Conservation (phyloP, 2,113 vertebrate genomes). For the Platycercus adscitus region DNA sequence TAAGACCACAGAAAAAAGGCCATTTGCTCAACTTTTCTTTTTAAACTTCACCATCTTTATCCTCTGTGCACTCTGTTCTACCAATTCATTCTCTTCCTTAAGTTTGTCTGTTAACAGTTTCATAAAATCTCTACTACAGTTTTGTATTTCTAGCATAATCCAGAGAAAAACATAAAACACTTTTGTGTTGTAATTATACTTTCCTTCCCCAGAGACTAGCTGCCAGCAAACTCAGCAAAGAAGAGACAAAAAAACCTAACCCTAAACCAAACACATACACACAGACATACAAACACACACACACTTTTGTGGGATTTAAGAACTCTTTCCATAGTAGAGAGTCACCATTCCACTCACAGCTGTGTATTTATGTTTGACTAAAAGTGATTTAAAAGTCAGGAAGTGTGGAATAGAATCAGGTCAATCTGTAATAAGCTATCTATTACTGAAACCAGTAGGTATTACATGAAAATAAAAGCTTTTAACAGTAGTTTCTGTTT, state of each 20-base stretch:
- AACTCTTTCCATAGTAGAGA: not conserved
- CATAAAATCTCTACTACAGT: not conserved
- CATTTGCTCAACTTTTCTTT: not conserved
- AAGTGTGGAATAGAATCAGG: not conserved
- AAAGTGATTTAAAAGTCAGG: not conserved
- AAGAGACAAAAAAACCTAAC: not conserved
- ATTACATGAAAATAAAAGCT: not conserved
- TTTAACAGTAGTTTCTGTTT: not conserved
- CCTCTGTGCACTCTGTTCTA: not conserved
- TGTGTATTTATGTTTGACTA: not conserved
- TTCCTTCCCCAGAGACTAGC: not conserved
- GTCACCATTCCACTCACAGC: not conserved
- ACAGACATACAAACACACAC: not conserved
- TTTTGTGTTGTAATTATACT: slow-evolving; percentile 5
- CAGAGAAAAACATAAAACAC: not conserved
- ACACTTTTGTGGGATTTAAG: not conserved
- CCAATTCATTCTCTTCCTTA: not conserved
- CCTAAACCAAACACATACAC: not conserved
- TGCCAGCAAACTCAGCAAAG: slow-evolving; percentile 20
- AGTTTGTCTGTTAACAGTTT: not conserved
- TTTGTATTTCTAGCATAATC: not conserved
- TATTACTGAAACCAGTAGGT: not conserved
- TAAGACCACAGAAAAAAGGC: not conserved
- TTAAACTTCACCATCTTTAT: not conserved
- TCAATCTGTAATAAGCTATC: not conserved